A percentile compares a stretch with the other conserved stretches of the same genome.
These are phyloP conservation scores for Polymixis flavicincta DNA, from an alignment of 2,888 invertebrate species.

Conservation along the genomic window DNA sequence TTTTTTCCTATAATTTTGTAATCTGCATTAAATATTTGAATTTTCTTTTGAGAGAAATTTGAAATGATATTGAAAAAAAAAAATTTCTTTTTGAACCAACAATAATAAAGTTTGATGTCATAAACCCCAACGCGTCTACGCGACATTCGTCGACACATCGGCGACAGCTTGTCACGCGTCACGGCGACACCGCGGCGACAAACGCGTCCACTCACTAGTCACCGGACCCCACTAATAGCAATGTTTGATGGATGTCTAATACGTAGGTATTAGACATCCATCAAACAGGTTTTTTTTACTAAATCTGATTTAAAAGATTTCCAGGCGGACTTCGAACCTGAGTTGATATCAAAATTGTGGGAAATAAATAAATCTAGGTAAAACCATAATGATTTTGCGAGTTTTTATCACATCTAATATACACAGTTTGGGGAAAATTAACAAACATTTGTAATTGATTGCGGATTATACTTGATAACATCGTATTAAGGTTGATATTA, in stretches of 20 bases:
- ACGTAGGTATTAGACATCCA: not conserved
- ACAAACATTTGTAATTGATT: conserved; percentile 22
- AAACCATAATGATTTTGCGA: not conserved
- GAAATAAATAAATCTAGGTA: not conserved
- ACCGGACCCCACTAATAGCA: conserved; percentile 28
- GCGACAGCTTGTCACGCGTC: conserved; percentile 41
- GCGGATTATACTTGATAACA: conserved; percentile 9
- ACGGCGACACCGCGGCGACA: conserved; percentile 15
- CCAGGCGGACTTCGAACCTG: not conserved
- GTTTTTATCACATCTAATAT: not conserved
- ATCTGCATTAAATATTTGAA: not conserved
- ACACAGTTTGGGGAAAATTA: conserved; percentile 9
- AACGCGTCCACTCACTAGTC: conserved; percentile 23
- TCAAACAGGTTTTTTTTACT: conserved; percentile 11
- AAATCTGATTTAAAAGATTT: not conserved
- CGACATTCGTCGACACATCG: conserved; percentile 30
- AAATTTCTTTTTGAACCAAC: not conserved
- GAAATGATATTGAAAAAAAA: too few species aligned
- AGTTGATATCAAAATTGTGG: not conserved
- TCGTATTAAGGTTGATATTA: not conserved
- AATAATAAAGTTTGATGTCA: not conserved
- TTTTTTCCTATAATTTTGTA: not conserved
- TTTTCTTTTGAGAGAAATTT: not conserved
- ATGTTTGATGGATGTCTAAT: conserved; percentile 14
- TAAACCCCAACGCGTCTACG: not conserved